Base-by-base conservation (phyloP, 2,888 invertebrate species). In the Zygogramma bicolorata region DNA sequence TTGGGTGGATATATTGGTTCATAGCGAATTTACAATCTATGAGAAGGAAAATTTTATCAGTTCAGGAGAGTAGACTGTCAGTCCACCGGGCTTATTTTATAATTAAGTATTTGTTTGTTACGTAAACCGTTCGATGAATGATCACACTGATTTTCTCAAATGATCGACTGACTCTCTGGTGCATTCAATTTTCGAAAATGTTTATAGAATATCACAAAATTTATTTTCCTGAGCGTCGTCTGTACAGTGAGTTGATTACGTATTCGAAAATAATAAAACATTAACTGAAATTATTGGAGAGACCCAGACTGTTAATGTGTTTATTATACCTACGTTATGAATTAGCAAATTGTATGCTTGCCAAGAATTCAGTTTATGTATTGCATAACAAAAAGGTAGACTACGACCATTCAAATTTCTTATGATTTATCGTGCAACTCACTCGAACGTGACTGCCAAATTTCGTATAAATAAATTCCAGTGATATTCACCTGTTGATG, bases 331-430 rank as follows among this genome's bases (percentile, higher is more conserved):
- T 67, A 53, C 58, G 57, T 65, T 65, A 49, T 72, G 65, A 72
- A 75, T 73, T 71, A 65, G 68, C 59, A 57, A 68, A 58, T 67
- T 72, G 76, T 72, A 38, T 40, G 49, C 2, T 31, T 75, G 76
- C 76, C 76, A 76, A 76, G 71, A 72, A 74, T 76, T 72, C 62
- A 49, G 20, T 38, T 58, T 72, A 74, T 68, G 72, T 49, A 57
- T 66, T 63, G 62, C 62, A 22, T 27, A 63, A 42, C 46, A 46
- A 31, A 62, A 27, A 62, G 40, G 27, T 62, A 62, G 62, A 25
- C 62, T 42, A 38, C 25, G 18, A 34, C 22, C 61, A 61, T 53
- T 25, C 53, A 15, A 27, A 53, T 53, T 53, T 53, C 5, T 27
- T 13, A 27, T 53, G 13, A 53, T 53, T 53, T 27, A 53, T 53